Percentiles rank a stretch among this genome's conserved stretches.
These are phyloP conservation scores for Pelodytes ibericus DNA, from an alignment of 2,797 vertebrate genomes.

Conservation along the genomic window DNA sequence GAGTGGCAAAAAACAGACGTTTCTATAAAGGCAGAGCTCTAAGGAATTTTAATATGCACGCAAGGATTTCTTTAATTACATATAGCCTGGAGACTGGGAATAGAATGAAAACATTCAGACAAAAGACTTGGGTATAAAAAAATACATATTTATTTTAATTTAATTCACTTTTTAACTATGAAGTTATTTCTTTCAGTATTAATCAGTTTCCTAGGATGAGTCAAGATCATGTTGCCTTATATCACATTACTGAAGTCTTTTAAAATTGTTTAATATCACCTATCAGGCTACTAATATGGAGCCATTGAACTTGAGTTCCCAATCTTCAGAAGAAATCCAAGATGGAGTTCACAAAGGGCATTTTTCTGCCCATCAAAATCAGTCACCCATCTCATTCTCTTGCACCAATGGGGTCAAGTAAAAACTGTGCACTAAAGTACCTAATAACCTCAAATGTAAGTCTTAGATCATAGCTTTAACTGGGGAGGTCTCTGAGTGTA, in stretches of 20 bases:
- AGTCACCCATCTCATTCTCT: too few relatives aligned
- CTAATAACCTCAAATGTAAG: too few relatives aligned
- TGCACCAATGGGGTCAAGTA: too few relatives aligned
- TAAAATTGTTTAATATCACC: neutral
- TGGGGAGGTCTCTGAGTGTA: too few relatives aligned
- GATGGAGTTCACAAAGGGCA: too few relatives aligned
- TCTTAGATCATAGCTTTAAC: too few relatives aligned
- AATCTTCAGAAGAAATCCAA: too few relatives aligned
- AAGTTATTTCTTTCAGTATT: neutral
- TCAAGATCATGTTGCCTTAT: neutral
- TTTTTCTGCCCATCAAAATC: too few relatives aligned
- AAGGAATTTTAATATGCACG: conserved; percentile 55
- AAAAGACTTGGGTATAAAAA: conserved; percentile 34
- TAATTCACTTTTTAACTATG: conserved; percentile 3
- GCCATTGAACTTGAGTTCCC: too few relatives aligned
- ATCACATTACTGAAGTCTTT: neutral
- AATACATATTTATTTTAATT: conserved; percentile 38
- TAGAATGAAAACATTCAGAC: conserved; percentile 34
- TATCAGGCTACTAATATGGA: neutral
- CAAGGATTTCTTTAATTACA: conserved; percentile 58
- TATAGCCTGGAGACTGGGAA: conserved; percentile 47
- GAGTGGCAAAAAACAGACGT: conserved; percentile 50
- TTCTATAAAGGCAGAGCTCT: conserved; percentile 48
- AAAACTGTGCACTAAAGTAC: too few relatives aligned
- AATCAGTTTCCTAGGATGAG: neutral